Evolutionary conservation across 2,797 vertebrate genomes (phyloP), one percentile per base, ranked within the genome.

Genomic region (Gouania willdenowi): DNA sequence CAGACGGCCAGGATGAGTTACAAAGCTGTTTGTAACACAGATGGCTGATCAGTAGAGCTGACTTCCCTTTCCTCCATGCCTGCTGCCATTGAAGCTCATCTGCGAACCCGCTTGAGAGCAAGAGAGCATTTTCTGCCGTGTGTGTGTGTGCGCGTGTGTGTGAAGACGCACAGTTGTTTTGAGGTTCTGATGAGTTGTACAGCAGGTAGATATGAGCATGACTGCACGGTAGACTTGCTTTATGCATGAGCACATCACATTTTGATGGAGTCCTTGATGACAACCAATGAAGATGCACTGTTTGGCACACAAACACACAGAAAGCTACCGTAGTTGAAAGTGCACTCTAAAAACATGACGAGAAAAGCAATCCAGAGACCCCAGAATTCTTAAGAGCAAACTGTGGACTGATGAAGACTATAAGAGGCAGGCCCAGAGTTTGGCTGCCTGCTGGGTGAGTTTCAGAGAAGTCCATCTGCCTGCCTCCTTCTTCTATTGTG

Each of bases 41-140:
- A 88, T 88, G 86, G 86, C 78, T 82, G 84, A 87, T 84, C 81
- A 84, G 77, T 82, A 77, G 80, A 83, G 79, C 54, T 70, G 75
- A 81, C 72, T 79, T 79, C 60, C 63, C 44, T 35, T 68, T 20
- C 6, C 6, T 27, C 6, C 59, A 47, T 40, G 63, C 57, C 56
- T 78, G 36, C 58, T 62, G 61, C 79, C 76, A 79, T 35, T 1
- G 17, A 23, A 24, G 64, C 65, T 69, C 66, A 68, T 81, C 72
- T 77, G 34, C 14, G 53, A 43, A 61, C 45, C 52, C 64, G 53
- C 63, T 62, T 57, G 61, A 62, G 66, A 59, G 53, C 18, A 47
- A 37, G 44, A 22, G 10, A 40, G 50, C 42, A 32, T 66, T 55
- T 54, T 35, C 31, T 46, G 23, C 29, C 42, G 8, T 36, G 34